Conservation (phyloP, 2,797 vertebrate genomes). For the Setipinna tenuifilis region DNA sequence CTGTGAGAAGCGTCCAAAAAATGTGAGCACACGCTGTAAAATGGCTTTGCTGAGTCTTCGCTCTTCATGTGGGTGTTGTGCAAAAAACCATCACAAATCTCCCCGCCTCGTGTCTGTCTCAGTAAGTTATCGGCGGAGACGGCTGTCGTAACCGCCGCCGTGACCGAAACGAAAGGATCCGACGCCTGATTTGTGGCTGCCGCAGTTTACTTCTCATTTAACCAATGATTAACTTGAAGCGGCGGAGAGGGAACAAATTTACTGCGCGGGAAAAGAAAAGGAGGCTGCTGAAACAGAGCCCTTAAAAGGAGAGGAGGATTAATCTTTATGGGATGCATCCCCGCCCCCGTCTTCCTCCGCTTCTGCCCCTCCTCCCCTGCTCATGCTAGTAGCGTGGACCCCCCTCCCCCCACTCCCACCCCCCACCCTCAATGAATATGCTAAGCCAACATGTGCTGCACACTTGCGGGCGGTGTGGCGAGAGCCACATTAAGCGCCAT, state of each 20-base stretch:
- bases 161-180: not conserved
- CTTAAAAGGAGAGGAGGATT: not conserved
- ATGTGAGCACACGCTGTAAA: not conserved
- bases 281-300: not conserved
- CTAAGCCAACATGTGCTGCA: not conserved
- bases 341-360: no score
- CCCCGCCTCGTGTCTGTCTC: not conserved
- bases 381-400: not conserved
- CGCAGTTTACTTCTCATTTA: slow-evolving; percentile 12
- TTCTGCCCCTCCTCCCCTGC: no score
- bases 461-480: not conserved
- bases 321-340: not conserved
- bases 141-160: not conserved
- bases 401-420: not conserved
- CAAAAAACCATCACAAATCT: not conserved
- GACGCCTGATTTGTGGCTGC: slow-evolving; percentile 25
- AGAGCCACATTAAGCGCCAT: not conserved
- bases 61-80: not conserved
- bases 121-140: not conserved
- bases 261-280: not conserved
- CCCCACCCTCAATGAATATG: not conserved
- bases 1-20: not conserved
- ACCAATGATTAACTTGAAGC: slow-evolving; percentile 38
- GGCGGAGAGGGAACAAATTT: not conserved
- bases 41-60: not conserved